A percentile compares a stretch with the other conserved stretches of the same genome.
phyloP scores from a whole-genome alignment of 1,140 invertebrate genomes.

The Calliphora vicina region DNA sequence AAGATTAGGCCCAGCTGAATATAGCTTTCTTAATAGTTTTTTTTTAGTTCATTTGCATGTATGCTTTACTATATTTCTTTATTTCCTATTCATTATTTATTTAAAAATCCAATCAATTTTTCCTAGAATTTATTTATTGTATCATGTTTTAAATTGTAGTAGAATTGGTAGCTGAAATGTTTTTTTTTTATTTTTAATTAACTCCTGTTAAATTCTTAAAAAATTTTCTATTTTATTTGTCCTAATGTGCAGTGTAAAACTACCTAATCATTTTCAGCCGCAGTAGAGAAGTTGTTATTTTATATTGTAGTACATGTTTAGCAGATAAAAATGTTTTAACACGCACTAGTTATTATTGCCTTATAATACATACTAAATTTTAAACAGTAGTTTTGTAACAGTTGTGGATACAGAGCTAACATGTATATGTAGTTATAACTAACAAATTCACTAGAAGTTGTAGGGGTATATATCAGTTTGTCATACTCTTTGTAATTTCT shows the following conservation, averaged over 20 bases:
- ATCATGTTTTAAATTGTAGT: not conserved
- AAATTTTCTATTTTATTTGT: not conserved
- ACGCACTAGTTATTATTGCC: not conserved
- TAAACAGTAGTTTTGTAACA: too few species aligned
- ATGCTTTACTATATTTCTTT: not conserved
- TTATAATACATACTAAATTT: not conserved
- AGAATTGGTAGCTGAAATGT: not conserved
- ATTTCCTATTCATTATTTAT: constrained; percentile 18
- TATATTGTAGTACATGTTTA: not conserved
- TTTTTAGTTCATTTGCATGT: too few species aligned
- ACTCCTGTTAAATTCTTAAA: not conserved
- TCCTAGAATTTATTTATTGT: constrained; percentile 11
- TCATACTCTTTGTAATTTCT: too few species aligned
- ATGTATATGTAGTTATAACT: too few species aligned
- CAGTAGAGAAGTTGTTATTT: not conserved
- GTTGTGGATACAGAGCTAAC: too few species aligned
- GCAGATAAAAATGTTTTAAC: not conserved
- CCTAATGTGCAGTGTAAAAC: not conserved
- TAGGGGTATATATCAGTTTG: too few species aligned
- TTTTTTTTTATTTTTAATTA: not conserved
- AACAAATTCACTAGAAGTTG: too few species aligned
- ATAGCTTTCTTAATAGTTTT: too few species aligned
- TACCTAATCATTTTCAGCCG: not conserved
- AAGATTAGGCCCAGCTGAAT: too few species aligned
- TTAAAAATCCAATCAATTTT: constrained; percentile 30